Base-by-base conservation (phyloP, 2,113 vertebrate genomes). In the Penelope pileata region DNA sequence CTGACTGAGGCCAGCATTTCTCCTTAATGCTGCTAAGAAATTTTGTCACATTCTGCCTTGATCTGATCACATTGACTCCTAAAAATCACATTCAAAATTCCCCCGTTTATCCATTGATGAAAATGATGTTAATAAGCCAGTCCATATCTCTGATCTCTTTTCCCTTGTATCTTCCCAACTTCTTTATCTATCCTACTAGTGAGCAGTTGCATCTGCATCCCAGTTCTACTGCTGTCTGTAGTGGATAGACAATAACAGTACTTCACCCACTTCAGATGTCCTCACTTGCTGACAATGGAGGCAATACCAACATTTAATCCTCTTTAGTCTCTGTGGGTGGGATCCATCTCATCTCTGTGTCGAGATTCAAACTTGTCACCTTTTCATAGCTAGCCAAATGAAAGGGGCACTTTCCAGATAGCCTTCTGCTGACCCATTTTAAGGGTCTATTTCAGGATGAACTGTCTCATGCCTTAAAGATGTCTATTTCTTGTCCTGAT, bases 381-480 rank as follows among this genome's bases (percentile, higher is more conserved):
- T 51, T 69, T 91, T 81, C 59, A 74, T 47, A 86, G 38, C 8
- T 47, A 86, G 34, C 7, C 60, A 60, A 83, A 86, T 79, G 47
- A 81, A 80, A 88, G 16, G 66, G 50, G 12, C 7, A 47, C 22
- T 83, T 90, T 63, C 23, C 91, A 51, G 16, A 12, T 64, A 86
- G 47, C 38, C 83, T 90, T 88, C 62, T 29, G 78, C 58, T 95
- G 91, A 90, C 66, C 82, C 88, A 60, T 76, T 95, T 89, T 60
- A 77, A 66, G n/a, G 45, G 17, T 32, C 66, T 89, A 43, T 92
- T 83, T 47, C 62, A 89, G 66, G 56, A 90, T 60, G 15, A 96
- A 87, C 36, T 66, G 36, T 34, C 73, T 36, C 27, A 21, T 83
- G 74, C 30, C 69, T 73, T 79, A 80, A 60, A 95, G 87, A 4